These are phyloP conservation scores for Bibio marci DNA, from an alignment of 2,888 invertebrate species.

Conservation along the genomic window DNA sequence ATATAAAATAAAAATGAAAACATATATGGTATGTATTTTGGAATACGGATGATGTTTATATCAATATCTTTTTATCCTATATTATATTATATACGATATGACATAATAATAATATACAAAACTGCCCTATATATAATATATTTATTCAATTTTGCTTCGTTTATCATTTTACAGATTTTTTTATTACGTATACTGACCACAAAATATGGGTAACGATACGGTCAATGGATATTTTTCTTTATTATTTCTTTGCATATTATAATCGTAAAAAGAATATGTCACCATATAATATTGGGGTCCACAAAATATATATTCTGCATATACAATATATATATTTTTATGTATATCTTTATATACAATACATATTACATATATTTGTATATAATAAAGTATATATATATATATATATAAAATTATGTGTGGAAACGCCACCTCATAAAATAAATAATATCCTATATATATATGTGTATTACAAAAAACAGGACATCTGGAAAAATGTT, in stretches of 20 bases:
- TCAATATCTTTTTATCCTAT: too few relatives aligned
- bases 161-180: slow-evolving; percentile 1
- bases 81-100: too few relatives aligned
- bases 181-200: background rate
- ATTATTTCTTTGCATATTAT: slow-evolving; percentile 24
- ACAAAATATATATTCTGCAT: too few relatives aligned
- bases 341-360: too few relatives aligned
- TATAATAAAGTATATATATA: background rate
- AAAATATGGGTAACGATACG: background rate
- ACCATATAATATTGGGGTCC: background rate
- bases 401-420: slow-evolving; percentile 13
- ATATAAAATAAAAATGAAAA: too few relatives aligned
- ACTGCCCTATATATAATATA: too few relatives aligned
- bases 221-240: background rate
- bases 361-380: background rate
- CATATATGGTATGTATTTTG: too few relatives aligned
- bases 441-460: slow-evolving; percentile 8
- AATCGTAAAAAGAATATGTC: slow-evolving; percentile 27
- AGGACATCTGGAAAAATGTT: too few relatives aligned
- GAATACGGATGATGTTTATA: too few relatives aligned
- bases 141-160: background rate
- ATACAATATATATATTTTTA: too few relatives aligned
- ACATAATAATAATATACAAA: too few relatives aligned
- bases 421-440: slow-evolving; percentile 15
- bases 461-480: too few relatives aligned